Evolutionary conservation across 92 coral and sea anemone species (phyloP), one percentile per base, ranked within the genome.

Genomic region (Palythoa heliodiscus): DNA sequence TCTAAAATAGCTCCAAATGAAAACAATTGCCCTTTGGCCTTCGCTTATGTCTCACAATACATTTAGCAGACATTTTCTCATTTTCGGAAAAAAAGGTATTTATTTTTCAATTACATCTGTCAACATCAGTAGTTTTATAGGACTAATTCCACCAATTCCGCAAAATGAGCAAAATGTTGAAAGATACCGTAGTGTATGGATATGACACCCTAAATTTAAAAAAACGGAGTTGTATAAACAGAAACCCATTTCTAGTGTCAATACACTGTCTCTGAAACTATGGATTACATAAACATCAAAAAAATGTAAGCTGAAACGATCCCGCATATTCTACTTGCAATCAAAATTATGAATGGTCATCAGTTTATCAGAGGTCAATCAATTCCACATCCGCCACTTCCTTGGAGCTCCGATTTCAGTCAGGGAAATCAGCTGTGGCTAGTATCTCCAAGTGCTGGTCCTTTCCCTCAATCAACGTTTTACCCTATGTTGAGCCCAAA

Each of bases 401-500:
- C 71, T 66, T 66, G 71, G 38, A 66, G 14, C 40, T 69, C 43
- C 48, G 47, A 69, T 9, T 69, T 69, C 29, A 29, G 77, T 73
- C 77, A 73, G 60, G 58, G 43, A 17, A 47, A 73, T 73, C 77
- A 73, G 77, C 35, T 29, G 35, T 73, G 58, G 77, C 81, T 50
- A 52, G 43, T 24, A 17, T 75, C 81, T 66, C 81, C 16, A 53
- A 53, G 50, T 24, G 9, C 48, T 52, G 22, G 64, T 53, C 22
- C 81, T 75, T 38, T 72, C 54, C 11, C 66, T 75, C 81, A 75
- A 75, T 53, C 81, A 75, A 75, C 64, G 7, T 52, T 75, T 75
- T 75, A 75, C 37, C 52, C 54, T 29, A 38, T 29, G 48, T 37
- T 43, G 39, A 71, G 53, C 53, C 61, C 13, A 71, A 71, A 40